Base-by-base conservation (phyloP, 2,113 vertebrate genomes). In the Tachysurus fulvidraco region DNA sequence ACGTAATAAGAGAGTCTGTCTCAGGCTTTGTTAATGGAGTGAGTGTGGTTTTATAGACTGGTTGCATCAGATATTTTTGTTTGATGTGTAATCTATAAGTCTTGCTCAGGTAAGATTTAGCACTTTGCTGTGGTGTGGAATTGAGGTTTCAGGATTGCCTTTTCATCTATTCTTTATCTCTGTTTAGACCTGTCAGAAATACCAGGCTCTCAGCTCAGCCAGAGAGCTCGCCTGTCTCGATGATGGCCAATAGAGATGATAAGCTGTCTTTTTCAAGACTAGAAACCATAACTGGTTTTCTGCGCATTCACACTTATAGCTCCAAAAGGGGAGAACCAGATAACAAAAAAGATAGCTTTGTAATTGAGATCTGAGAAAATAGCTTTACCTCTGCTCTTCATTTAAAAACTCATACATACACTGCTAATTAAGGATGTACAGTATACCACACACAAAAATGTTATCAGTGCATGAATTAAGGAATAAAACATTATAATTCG, bases 181-280 rank as follows among this genome's bases (percentile, higher is more conserved):
- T 90, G 87, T 88, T 83, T 83, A 65, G 36, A 86, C 87, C 91
- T 90, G 89, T 91, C 89, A 91, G 88, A 91, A 84, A 88, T 87
- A 85, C 83, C 80, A 81, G 76, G 81, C 83, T 78, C 59, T 62
- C 85, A 82, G 73, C 83, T 82, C 64, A 65, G 73, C 30, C 74
- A 59, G 36, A 87, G 71, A 83, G n/a, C 54, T 87, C n/a, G 30
- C 62, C 44, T 46, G 81, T 77, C 79, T 89, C 81, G 8, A 44
- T 21, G 59, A 83, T 83, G 44, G 57, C 59, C 77, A 88, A 69
- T 64, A 76, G 81, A 86, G 28, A 84, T 86, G 83, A 86, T 78
- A 89, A 54, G 69, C n/a, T 57, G 77, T 62, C 65, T 57, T 44
- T 54, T 89, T 69, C 46, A 14, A 65, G 81, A 85, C 74, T 54